Evolutionary conservation across 1,140 invertebrate genomes (phyloP), one percentile per base, ranked within the genome.

Genomic region (Tigriopus japonicus): DNA sequence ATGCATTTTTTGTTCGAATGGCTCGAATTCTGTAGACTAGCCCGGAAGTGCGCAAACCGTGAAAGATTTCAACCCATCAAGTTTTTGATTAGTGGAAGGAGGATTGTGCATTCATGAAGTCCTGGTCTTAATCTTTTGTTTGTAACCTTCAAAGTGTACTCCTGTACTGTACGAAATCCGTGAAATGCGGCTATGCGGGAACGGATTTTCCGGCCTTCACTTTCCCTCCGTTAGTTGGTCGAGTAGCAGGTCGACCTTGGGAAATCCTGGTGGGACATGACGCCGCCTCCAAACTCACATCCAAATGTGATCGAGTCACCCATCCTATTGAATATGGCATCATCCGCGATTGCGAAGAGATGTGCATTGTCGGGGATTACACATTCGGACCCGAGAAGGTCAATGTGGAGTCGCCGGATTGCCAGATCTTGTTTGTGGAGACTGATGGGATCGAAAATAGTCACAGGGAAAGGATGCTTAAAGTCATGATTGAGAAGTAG

Each of bases 241-340:
- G 95, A 69, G 96, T 96, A 9, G 95, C 98, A 65, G 93, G 99
- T 65, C 77, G 94, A 74, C 94, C 95, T 21, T 23, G 98, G 92
- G 95, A 98, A 76, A 79, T 99, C 67, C 97, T 98, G 92, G 86
- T 99, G 49, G 95, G 96, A 21, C 93, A 98, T 80, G 95, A 98
- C 77, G 95, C 94, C 1, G n/a, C n/a, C n/a, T 97, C 92, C 66
- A 86, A 95, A 71, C 76, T 98, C 52, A 76, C 95, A 53, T 97
- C 94, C 13, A 88, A 98, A 81, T 74, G 99, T 59, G 94, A 99
- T n/a, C n/a, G n/a, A 77, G 87, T 98, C 42, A 94, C 86, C 71
- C 99, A 99, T 78, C 96, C 96, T 0, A 99, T 99, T 96, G 93
- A 98, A 75, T 99, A 98, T 82, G 96, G 96, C 60, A 86, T 86